Evolutionary conservation across 1,140 invertebrate genomes (phyloP), one percentile per base, ranked within the genome.

Genomic region (Musca domestica): DNA sequence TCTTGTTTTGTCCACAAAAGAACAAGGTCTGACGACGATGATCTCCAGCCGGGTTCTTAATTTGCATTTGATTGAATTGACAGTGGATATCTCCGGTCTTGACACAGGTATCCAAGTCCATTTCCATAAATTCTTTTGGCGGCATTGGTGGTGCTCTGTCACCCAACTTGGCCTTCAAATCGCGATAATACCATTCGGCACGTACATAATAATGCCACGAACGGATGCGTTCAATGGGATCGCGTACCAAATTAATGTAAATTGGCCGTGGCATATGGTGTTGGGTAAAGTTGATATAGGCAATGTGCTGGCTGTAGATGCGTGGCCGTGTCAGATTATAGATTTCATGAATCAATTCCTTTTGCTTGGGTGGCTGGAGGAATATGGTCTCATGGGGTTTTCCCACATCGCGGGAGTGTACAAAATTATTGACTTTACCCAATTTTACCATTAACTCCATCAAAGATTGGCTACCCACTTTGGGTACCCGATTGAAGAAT

Each of bases 21-120:
- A 95, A 95, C 58, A 94, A 84, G 0, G 90, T 90, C 72, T 94
- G 92, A 27, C 92, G 82, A 70, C 93, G 84, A 81, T 94, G 91
- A 83, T 94, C 92, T 1, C 92, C 92, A 69, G 94, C 93, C 6
- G 90, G 90, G 77, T 93, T 92, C 71, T 89, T 88, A 1, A 88
- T 88, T 77, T 92, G 90, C 1, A 92, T 92, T 74, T 91, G 88
- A 20, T 90, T 78, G 77, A 94, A 95, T 52, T 87, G 87, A 74
- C 94, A 95, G 78, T 95, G 91, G 19, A 89, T 86, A 82, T 95
- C 91, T 0, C 90, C 89, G 34, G 87, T 89, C 56, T 91, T 80
- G 15, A 95, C 93, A 75, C 94, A 95, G 1, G 91, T 90, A 76
- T 95, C 93, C 80, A 94, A 93, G 80, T 95, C 92, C 87, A 95